phyloP scores from a whole-genome alignment of 2,888 invertebrate genomes.

The Rhagium mordax region DNA sequence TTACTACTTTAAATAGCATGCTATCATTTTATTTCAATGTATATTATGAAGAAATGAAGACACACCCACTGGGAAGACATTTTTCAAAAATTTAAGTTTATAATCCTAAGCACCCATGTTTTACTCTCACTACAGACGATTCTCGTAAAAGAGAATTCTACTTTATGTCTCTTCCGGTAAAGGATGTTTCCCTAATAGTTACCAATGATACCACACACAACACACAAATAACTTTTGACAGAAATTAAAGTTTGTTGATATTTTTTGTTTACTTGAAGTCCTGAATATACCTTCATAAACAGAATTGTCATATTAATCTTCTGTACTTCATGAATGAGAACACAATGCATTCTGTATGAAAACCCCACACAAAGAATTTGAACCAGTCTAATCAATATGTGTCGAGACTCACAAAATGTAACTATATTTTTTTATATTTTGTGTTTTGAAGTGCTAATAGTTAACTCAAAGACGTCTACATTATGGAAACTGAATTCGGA shows the following conservation, averaged over 20 bases:
- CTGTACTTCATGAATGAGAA: neutral
- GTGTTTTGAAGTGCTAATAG: conserved; percentile 80
- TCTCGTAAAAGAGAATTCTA: too few species aligned
- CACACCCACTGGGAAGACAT: too few species aligned
- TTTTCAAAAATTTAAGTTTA: too few species aligned
- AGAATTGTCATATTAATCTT: neutral
- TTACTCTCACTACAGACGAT: too few species aligned
- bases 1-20: too few species aligned
- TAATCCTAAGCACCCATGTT: too few species aligned
- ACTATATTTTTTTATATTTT: conserved; percentile 74
- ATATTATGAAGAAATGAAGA: too few species aligned
- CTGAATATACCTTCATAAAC: neutral
- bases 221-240: neutral
- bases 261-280: conserved; percentile 5
- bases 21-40: too few species aligned
- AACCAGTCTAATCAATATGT: conserved; percentile 64
- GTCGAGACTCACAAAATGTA: conserved; percentile 75
- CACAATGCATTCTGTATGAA: neutral
- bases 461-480: conserved; percentile 87
- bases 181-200: too few species aligned
- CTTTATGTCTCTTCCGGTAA: too few species aligned
- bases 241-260: conserved; percentile 2
- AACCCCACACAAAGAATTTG: neutral
- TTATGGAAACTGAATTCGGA: conserved; percentile 87
- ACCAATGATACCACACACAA: neutral